Conservation (phyloP, 2,113 vertebrate species). For the Trogon surrucura region DNA sequence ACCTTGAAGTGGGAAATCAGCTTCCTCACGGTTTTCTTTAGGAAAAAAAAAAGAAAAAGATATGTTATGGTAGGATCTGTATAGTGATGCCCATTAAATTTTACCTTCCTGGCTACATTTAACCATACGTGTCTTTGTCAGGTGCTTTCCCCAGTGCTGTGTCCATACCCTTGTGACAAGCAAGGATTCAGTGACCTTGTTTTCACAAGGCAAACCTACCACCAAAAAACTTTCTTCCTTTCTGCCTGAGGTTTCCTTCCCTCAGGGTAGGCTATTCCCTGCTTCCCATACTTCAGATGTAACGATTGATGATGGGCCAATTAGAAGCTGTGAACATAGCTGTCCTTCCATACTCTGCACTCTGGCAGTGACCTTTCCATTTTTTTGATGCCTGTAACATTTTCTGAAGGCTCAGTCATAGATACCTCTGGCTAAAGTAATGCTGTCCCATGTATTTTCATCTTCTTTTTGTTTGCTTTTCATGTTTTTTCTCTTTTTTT, state of each 20-base stretch:
- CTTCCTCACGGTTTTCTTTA: not conserved
- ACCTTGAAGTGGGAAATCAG: not conserved
- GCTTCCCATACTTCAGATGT: too few relatives aligned
- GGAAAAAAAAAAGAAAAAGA: not conserved
- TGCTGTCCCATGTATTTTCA: not conserved
- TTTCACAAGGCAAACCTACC: not conserved
- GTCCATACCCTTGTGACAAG: not conserved
- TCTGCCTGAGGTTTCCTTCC: not conserved
- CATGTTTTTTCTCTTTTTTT: too few relatives aligned
- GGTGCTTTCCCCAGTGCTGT: not conserved
- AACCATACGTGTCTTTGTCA: not conserved
- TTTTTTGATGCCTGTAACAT: not conserved
- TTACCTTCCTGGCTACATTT: not conserved
- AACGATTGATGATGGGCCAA: not conserved
- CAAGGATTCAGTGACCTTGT: fast-evolving
- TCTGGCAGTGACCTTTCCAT: fast-evolving
- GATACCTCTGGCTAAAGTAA: not conserved
- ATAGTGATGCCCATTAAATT: not conserved
- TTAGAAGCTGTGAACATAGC: not conserved
- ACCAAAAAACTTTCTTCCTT: not conserved
- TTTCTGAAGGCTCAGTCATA: not conserved
- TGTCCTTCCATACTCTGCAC: not conserved
- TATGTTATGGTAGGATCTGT: not conserved
- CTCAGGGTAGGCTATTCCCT: not conserved
- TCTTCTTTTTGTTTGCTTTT: too few relatives aligned